These are phyloP conservation scores for Spongilla lacustris DNA, from an alignment of 37 sponge, comb jelly and placozoan genomes.

Conservation along the genomic window DNA sequence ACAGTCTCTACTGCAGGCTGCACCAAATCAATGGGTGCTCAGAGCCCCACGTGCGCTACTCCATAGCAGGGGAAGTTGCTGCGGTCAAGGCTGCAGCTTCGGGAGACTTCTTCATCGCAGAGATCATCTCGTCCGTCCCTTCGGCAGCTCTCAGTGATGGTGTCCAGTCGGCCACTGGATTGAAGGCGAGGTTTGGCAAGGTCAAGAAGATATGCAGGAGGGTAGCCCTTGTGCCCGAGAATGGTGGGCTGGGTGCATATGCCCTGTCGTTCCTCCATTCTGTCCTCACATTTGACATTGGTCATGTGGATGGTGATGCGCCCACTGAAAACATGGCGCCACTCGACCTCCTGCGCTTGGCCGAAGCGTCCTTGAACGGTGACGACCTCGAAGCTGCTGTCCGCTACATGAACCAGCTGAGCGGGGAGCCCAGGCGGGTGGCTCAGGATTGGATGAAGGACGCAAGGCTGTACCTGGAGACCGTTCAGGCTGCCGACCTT, in stretches of 20 bases:
- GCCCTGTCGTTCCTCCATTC: constrained; percentile 66
- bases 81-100: constrained; percentile 47
- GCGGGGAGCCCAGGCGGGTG: constrained; percentile 76
- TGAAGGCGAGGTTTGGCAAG: constrained; percentile 62
- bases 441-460: constrained; percentile 88
- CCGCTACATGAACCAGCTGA: constrained; percentile 61
- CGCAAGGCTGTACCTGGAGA: constrained; percentile 74
- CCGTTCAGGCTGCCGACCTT: constrained; percentile 69
- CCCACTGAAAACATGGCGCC: constrained; percentile 34
- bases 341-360: constrained; percentile 49
- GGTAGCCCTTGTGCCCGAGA: constrained; percentile 81
- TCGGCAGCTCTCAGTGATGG: constrained; percentile 34
- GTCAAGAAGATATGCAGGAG: constrained; percentile 59
- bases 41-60: constrained; percentile 24
- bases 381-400: constrained; percentile 79
- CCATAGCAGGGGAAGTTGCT: constrained; percentile 31
- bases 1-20: constrained; percentile 53
- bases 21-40: constrained; percentile 8
- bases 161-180: constrained; percentile 55
- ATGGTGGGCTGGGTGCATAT: constrained; percentile 68
- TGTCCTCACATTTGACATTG: constrained; percentile 35
- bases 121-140: constrained; percentile 64
- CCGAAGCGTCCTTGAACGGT: constrained; percentile 24
- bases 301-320: background rate
- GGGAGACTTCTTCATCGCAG: constrained; percentile 51